Base-by-base conservation (phyloP, 2,113 vertebrate species). In the Copsychus sechellarum region DNA sequence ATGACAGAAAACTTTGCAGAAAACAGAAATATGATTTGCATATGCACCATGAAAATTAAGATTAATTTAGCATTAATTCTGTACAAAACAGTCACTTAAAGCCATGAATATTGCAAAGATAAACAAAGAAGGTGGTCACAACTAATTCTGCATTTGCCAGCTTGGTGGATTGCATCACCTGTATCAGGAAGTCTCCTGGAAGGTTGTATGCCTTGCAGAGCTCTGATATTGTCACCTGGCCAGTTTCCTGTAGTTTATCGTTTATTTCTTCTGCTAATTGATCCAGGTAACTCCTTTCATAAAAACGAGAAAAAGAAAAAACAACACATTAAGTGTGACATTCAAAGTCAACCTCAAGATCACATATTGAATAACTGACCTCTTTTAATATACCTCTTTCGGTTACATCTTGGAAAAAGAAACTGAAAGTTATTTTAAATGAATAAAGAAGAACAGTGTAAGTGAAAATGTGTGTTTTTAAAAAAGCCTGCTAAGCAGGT, bases 181-280 rank as follows among this genome's bases (percentile, higher is more conserved):
- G 98, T 69, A 97, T 98, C 51, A 99, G 87, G 96, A 99, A 99
- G 74, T 99, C 99, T 96, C 98, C 98, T 5, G 99, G 99, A 61
- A 99, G 98, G 96, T 99, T 98, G 0, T 99, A 99, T 4, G 90
- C 92, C 93, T 99, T 99, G 97, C 99, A 99, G 9, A 99, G 98
- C 29, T 99, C 99, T 0, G 99, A 98, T 58, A 99, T 97, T 56
- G 98, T 99, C 94, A 99, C 98, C 87, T 99, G 97, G n/a, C 99
- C 99, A 34, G 98, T 98, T 97, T 99, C 99, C 94, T 99, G 99
- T 40, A 99, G 97, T 96, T 99, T 99, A 97, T 99, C 99, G 91
- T 99, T 99, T 93, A 99, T 97, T 90, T 99, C 99, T 97, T 99
- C 99, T 26, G 99, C 99, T 93, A 99, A 85, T 12, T 97, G 98